A percentile compares a stretch with the other conserved stretches of the same genome.
These are phyloP conservation scores for Phania funesta DNA, from an alignment of 2,888 invertebrate species.

Conservation along the genomic window DNA sequence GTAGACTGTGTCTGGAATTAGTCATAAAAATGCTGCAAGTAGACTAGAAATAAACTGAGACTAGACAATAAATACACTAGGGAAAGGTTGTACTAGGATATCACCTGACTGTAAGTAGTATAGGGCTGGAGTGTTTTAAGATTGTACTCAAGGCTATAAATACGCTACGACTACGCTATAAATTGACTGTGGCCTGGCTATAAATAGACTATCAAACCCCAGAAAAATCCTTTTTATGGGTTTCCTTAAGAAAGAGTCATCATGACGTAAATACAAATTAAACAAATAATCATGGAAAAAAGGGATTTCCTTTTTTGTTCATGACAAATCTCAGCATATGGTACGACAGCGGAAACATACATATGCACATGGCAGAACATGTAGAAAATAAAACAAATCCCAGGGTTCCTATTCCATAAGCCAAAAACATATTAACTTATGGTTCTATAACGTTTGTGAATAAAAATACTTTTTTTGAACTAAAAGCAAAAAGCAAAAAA, in stretches of 20 bases:
- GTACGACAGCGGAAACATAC: slow-evolving; percentile 34
- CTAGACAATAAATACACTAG: not conserved
- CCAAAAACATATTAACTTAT: slow-evolving; percentile 57
- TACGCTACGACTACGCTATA: not conserved
- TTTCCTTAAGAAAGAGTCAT: slow-evolving; percentile 17
- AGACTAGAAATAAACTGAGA: not conserved
- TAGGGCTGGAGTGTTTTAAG: not conserved
- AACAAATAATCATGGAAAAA: slow-evolving; percentile 39
- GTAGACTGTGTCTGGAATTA: not conserved
- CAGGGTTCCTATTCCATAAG: slow-evolving; percentile 43
- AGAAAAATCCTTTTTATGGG: slow-evolving; percentile 33
- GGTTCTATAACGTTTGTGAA: slow-evolving; percentile 27
- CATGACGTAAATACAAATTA: not conserved
- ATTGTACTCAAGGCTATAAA: not conserved
- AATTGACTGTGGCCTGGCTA: not conserved
- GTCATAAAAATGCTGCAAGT: too few relatives aligned
- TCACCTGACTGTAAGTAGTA: not conserved
- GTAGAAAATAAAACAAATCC: slow-evolving; percentile 46
- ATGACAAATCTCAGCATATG: slow-evolving; percentile 58
- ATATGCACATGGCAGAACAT: slow-evolving; percentile 4
- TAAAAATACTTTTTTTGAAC: too few relatives aligned
- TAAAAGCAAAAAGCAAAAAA: slow-evolving; percentile 2
- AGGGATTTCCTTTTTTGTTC: not conserved
- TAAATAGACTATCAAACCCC: not conserved
- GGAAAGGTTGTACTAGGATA: too few relatives aligned